Base-by-base conservation (phyloP, 1,140 invertebrate species). In the Dreissena polymorpha region DNA sequence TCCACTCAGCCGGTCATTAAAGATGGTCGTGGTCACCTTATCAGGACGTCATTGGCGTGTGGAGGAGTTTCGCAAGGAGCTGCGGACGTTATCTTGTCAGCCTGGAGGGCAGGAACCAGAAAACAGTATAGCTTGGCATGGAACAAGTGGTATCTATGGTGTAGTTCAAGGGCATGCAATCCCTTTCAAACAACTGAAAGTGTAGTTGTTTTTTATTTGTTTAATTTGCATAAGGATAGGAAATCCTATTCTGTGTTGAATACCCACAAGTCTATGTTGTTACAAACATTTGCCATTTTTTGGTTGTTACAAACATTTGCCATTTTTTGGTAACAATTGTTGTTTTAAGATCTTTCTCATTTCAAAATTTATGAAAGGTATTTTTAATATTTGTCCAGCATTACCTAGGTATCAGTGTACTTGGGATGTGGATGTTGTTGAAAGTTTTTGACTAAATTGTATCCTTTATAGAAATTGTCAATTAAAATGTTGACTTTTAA, bases 231-330 rank as follows among this genome's bases (percentile, higher is more conserved):
- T 39, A 39, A 39, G 39, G 39, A 39, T 39, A 39, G 8, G 8
- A 39, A 2, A 39, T 71, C 69, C 16, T 71, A 71, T 71, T 39
- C 29, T 0, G 69, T 71, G 2, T 16, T 71, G 12, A 71, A 71
- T 51, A 27, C 27, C 10, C 69, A 71, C 21, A 71, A 73, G 27
- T 51, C 70, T 14, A 55, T 73, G 49, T 14, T 73, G 12, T 69
- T 69, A 21, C 67, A 69, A 69, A 69, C 67, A n/a, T 39, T 69
- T 69, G 27, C 67, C 67, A 29, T 73, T 73, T 0, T 73, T 73
- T 73, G 70, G 70, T 18, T n/a, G n/a, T n/a, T 69, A 21, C 67
- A 69, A 69, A 69, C 67, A n/a, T 39, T 69, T 69, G 27, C 67
- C 67, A 29, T 73, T 73, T 0, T 73, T 73, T 73, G 70, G 70